Evolutionary conservation across 2,797 vertebrate species (phyloP), one percentile per base, ranked within the genome.

Genomic region (Semotilus atromaculatus): DNA sequence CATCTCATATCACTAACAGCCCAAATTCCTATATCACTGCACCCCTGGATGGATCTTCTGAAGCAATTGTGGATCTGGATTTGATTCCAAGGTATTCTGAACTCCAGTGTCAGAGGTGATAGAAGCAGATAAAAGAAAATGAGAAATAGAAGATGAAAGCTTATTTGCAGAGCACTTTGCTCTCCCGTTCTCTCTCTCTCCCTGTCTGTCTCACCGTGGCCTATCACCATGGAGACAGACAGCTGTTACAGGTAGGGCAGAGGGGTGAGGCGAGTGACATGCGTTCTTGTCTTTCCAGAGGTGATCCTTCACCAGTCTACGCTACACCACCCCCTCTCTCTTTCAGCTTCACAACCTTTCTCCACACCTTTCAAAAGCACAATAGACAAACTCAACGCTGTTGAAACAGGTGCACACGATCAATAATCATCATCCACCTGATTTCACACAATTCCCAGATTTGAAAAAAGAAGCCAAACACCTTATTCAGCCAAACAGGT

Each of bases 141-240:
- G 81, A 83, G 40, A 66, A 83, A 83, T 40, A 38, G 71, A 66
- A 66, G 71, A 83, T 66, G 60, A 83, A 75, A 38, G 71, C 71
- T 83, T 83, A 64, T 83, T 83, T 83, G 71, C 71, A 19, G 8
- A 45, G 62, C 60, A 43, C 36, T 73, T 64, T 62, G 73, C 36
- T 23, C 19, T 48, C 4, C 43, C 26, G 38, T 38, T 64, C 18
- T 82, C 34, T 31, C 34, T 31, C 55, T 34, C 58, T 68, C 38
- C 40, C 19, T 48, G 83, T 23, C 71, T 70, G 3, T 55, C 89
- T 90, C 53, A 86, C 89, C 90, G 92, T 93, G 92, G 93, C 90
- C 89, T 85, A 95, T 95, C 70, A 89, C 94, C 93, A 96, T 95
- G 94, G 94, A 93, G 94, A 96, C 94, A 94, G 94, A 93, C 93